Percentiles rank a stretch among this genome's conserved stretches.
These are phyloP conservation scores for Peromyscus californicus DNA, from an alignment of 2,113 vertebrate genomes.

Conservation along the genomic window DNA sequence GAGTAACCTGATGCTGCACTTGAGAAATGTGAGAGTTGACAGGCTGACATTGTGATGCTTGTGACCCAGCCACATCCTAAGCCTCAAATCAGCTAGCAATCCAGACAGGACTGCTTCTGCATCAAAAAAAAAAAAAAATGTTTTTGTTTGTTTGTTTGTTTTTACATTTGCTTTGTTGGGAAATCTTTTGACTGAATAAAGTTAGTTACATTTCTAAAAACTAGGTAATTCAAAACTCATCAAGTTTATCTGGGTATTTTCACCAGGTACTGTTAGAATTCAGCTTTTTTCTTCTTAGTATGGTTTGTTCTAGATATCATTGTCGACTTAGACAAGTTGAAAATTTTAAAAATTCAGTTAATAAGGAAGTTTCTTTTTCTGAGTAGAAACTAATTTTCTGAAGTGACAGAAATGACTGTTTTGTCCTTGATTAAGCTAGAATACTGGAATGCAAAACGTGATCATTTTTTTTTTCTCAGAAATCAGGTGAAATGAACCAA, in stretches of 20 bases:
- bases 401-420: conserved; percentile 5
- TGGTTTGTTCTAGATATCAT: conserved; percentile 11
- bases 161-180: not conserved
- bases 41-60: conserved; percentile 47
- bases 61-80: conserved; percentile 33
- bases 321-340: not conserved
- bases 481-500: conserved; percentile 23
- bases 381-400: conserved; percentile 51
- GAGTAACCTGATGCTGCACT: conserved; percentile 82
- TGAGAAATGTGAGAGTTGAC: conserved; percentile 81
- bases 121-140: not conserved
- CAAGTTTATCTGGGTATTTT: not conserved
- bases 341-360: conserved; percentile 7
- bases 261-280: conserved; percentile 4
- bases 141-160: not conserved
- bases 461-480: conserved; percentile 18
- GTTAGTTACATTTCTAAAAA: conserved; percentile 22
- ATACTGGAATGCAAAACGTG: not conserved
- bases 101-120: not conserved
- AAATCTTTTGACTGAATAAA: conserved; percentile 33
- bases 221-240: not conserved
- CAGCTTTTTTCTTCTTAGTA: not conserved
- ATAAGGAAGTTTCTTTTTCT: not conserved
- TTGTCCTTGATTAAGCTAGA: not conserved
- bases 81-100: conserved; percentile 1